Conservation (phyloP, 2,113 vertebrate genomes). For the Pandion haliaetus region DNA sequence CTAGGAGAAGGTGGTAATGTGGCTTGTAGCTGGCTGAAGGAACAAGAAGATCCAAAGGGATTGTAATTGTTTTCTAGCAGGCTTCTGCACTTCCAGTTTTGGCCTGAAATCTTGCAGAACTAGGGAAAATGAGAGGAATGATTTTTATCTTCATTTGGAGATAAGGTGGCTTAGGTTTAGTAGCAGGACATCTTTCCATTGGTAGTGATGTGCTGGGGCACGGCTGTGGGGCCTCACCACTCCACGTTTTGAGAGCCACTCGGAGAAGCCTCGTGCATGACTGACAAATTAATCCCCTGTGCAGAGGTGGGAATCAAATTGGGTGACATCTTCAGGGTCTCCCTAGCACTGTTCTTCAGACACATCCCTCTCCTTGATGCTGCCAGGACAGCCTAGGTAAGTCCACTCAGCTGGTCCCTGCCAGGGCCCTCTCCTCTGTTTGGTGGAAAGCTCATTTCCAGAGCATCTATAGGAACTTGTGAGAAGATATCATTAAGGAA, state of each 20-base stretch:
- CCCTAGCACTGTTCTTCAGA: not conserved
- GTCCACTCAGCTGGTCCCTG: not conserved
- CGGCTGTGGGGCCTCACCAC: rapidly evolving
- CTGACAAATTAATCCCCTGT: not conserved
- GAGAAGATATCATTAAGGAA: not conserved
- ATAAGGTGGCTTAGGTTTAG: not conserved
- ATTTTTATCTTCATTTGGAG: not conserved
- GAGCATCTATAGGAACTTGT: not conserved
- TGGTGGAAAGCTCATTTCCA: not conserved
- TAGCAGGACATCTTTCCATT: not conserved
- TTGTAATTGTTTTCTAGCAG: not conserved
- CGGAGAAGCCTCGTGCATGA: rapidly evolving
- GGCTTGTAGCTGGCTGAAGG: not conserved
- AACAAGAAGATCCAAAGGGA: not conserved
- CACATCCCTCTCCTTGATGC: not conserved
- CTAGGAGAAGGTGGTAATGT: not conserved
- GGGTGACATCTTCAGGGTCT: not conserved
- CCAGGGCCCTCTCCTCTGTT: not conserved
- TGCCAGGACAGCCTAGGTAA: not conserved
- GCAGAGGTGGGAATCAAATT: not conserved
- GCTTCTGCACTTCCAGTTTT: not conserved
- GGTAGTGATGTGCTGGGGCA: not conserved
- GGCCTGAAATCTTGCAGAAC: not conserved
- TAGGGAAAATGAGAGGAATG: not conserved
- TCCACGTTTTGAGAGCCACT: not conserved